Evolutionary conservation across 2,113 vertebrate species (phyloP).

Genomic region (Gymnogyps californianus): DNA sequence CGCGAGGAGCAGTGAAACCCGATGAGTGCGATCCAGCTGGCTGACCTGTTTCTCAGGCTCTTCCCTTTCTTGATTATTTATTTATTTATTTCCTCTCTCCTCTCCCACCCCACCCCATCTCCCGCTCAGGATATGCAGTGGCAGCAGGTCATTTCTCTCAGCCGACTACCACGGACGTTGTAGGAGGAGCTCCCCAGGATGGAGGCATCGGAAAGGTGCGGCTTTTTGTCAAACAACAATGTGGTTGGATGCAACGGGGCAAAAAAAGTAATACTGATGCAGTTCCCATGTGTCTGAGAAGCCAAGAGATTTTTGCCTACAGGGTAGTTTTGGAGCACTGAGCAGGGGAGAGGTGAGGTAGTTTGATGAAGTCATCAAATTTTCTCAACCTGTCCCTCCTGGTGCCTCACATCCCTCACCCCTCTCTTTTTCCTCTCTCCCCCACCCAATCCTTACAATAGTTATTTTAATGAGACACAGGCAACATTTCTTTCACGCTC

Average conservation of each 20-base stretch:
- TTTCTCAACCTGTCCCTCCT: background rate
- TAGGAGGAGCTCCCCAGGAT: conserved; percentile 95
- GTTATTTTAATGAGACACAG: background rate
- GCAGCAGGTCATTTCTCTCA: conserved; percentile 94
- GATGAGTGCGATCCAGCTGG: background rate
- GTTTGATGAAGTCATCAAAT: background rate
- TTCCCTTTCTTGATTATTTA: background rate
- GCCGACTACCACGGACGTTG: conserved; percentile 81
- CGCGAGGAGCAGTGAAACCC: background rate
- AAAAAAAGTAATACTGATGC: background rate
- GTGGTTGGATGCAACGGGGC: background rate
- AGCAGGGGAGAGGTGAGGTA: background rate
- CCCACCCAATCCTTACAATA: background rate
- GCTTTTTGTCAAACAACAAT: background rate
- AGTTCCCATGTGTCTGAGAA: background rate
- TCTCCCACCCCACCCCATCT: background rate
- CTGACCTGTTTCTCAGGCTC: background rate
- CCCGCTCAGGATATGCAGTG: conserved; percentile 87
- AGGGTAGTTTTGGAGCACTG: background rate
- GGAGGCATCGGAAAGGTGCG: conserved; percentile 90
- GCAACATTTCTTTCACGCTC: background rate
- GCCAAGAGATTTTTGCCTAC: background rate
- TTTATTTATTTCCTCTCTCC: background rate
- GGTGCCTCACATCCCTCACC: background rate
- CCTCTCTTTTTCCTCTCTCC: background rate